Evolutionary conservation across 2,797 vertebrate species (phyloP).

Genomic region (Coluber constrictor): DNA sequence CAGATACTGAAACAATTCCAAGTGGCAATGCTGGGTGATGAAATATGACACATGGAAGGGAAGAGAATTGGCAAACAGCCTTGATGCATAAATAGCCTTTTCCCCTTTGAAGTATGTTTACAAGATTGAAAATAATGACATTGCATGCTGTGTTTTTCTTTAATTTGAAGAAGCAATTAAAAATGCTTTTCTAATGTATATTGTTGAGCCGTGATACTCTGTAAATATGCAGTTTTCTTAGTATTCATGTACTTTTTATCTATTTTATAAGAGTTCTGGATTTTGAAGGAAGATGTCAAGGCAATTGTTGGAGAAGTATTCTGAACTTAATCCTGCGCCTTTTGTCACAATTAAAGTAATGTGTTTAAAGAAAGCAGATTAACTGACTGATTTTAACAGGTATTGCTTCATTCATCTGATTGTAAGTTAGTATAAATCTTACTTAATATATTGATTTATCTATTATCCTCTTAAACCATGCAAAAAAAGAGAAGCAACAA

Average conservation of each 20-base stretch:
- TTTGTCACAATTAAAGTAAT: constrained; percentile 26
- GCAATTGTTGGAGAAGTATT: constrained; percentile 17
- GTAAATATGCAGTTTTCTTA: background rate
- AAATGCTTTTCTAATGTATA: constrained; percentile 18
- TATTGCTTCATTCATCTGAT: constrained; percentile 48
- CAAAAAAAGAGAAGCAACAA: constrained; percentile 36
- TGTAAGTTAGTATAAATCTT: constrained; percentile 59
- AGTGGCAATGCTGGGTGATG: constrained; percentile 46
- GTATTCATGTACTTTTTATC: background rate
- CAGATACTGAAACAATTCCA: constrained; percentile 53
- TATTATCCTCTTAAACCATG: background rate
- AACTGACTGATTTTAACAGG: constrained; percentile 42
- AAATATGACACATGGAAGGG: constrained; percentile 63
- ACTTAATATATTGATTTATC: constrained; percentile 34
- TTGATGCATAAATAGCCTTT: constrained; percentile 64
- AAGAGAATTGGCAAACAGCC: constrained; percentile 58
- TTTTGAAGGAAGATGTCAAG: background rate
- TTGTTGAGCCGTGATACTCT: background rate
- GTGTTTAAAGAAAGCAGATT: constrained; percentile 42
- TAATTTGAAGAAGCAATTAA: constrained; percentile 5
- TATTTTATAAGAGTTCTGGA: background rate
- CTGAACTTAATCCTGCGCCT: background rate
- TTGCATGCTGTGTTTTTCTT: constrained; percentile 29
- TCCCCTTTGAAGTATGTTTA: constrained; percentile 57
- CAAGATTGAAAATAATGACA: constrained; percentile 46